These are phyloP conservation scores for Lithophane socia DNA, from an alignment of 2,888 invertebrate species.

Conservation along the genomic window DNA sequence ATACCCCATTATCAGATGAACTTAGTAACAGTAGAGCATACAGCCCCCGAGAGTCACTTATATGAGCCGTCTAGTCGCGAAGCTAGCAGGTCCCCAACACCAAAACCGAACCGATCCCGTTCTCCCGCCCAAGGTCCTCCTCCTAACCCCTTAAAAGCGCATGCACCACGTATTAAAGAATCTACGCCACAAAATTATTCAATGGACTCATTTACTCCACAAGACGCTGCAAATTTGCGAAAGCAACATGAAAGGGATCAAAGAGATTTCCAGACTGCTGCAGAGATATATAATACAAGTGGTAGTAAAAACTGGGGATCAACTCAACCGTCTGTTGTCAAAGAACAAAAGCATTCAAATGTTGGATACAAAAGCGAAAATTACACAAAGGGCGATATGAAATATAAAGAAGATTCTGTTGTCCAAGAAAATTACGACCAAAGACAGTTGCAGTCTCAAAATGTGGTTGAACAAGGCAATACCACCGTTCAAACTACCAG, in stretches of 20 bases:
- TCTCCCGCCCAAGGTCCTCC: slow-evolving; percentile 94
- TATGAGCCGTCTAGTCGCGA: slow-evolving; percentile 91
- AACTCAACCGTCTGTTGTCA: slow-evolving; percentile 85
- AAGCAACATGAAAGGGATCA: slow-evolving; percentile 87
- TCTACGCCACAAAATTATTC: slow-evolving; percentile 80
- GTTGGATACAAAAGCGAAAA: slow-evolving; percentile 87
- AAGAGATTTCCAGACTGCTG: slow-evolving; percentile 80
- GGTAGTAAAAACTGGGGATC: slow-evolving; percentile 77
- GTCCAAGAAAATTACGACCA: slow-evolving; percentile 85
- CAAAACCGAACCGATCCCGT: slow-evolving; percentile 90
- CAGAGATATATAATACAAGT: slow-evolving; percentile 77
- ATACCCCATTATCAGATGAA: slow-evolving; percentile 95
- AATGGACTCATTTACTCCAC: slow-evolving; percentile 78
- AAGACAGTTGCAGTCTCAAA: slow-evolving; percentile 86
- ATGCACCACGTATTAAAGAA: slow-evolving; percentile 92
- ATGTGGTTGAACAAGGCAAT: slow-evolving; percentile 88
- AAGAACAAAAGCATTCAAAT: slow-evolving; percentile 87
- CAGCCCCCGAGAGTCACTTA: slow-evolving; percentile 90
- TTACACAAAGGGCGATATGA: slow-evolving; percentile 82
- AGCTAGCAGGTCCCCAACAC: slow-evolving; percentile 92
- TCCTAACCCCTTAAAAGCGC: slow-evolving; percentile 92
- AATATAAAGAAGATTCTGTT: slow-evolving; percentile 82
- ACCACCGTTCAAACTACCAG: slow-evolving; percentile 92
- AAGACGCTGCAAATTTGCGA: slow-evolving; percentile 80
- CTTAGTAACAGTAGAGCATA: slow-evolving; percentile 92